Conservation (phyloP, 2,113 vertebrate genomes). For the Coturnix japonica region DNA sequence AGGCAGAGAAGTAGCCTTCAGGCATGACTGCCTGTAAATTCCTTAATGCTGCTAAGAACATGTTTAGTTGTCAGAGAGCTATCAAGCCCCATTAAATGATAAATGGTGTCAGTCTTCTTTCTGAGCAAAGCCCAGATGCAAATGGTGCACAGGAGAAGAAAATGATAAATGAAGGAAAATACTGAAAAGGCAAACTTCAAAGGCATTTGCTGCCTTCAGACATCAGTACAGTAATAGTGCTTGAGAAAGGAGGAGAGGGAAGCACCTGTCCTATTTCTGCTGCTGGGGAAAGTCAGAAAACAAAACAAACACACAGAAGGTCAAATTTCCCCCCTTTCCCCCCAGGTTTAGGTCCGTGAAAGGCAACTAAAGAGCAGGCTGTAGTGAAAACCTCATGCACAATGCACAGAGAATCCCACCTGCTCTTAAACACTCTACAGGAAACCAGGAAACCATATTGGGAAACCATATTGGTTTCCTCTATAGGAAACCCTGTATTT, state of each 20-base stretch:
- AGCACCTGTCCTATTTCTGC: constrained; percentile 32
- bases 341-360: neutral
- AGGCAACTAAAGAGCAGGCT: neutral
- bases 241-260: neutral
- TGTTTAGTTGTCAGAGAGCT: constrained; percentile 47
- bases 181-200: constrained; percentile 33
- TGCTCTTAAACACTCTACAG: neutral
- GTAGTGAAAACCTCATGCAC: too few relatives aligned
- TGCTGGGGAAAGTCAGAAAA: neutral
- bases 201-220: neutral
- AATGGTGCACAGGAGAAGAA: neutral
- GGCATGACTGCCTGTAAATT: constrained; percentile 42
- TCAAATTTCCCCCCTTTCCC: neutral
- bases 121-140: constrained; percentile 39
- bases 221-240: neutral
- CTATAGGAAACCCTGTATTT: neutral
- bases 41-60: constrained; percentile 34
- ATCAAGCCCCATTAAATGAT: constrained; percentile 41
- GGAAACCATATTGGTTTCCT: too few relatives aligned
- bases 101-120: constrained; percentile 28
- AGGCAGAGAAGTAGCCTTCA: constrained; percentile 25
- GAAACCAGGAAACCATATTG: neutral
- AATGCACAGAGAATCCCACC: accelerated
- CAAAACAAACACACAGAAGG: neutral
- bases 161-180: constrained; percentile 16